phyloP scores from a whole-genome alignment of 2,113 vertebrate species.

The Amphiprion ocellaris region DNA sequence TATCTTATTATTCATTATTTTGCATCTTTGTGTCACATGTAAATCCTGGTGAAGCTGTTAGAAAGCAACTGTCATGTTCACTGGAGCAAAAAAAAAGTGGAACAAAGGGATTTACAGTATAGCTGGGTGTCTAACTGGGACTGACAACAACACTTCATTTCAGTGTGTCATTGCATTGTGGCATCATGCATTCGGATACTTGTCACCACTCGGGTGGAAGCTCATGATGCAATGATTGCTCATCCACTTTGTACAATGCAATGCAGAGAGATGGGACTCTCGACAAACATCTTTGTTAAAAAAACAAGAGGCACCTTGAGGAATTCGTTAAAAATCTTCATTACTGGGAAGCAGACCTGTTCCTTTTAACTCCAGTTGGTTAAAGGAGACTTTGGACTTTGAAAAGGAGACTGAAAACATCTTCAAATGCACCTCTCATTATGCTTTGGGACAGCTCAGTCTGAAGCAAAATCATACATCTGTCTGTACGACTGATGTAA shows the following conservation, averaged over 20 bases:
- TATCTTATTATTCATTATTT: slow-evolving; percentile 19
- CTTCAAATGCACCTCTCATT: not conserved
- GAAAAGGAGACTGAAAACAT: not conserved
- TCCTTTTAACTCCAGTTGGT: not conserved
- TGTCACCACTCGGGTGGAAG: slow-evolving; percentile 31
- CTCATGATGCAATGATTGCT: slow-evolving; percentile 41
- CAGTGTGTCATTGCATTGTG: slow-evolving; percentile 30
- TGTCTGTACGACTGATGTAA: no score
- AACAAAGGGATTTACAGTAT: slow-evolving; percentile 28
- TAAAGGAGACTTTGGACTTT: slow-evolving; percentile 27
- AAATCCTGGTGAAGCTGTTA: slow-evolving; percentile 18
- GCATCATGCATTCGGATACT: slow-evolving; percentile 28
- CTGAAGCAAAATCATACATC: no score
- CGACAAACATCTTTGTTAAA: not conserved
- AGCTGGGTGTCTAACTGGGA: slow-evolving; percentile 29
- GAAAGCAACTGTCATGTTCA: slow-evolving; percentile 19
- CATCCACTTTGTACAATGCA: slow-evolving; percentile 11
- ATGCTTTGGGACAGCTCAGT: not conserved
- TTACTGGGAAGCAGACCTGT: not conserved
- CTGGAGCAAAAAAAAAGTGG: slow-evolving; percentile 2
- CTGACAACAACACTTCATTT: slow-evolving; percentile 43
- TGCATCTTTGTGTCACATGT: not conserved
- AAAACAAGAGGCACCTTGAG: slow-evolving; percentile 14
- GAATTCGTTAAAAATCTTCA: slow-evolving; percentile 12
- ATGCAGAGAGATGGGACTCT: slow-evolving; percentile 21